Evolutionary conservation across 2,113 vertebrate genomes (phyloP).

Genomic region (Empidonax traillii): DNA sequence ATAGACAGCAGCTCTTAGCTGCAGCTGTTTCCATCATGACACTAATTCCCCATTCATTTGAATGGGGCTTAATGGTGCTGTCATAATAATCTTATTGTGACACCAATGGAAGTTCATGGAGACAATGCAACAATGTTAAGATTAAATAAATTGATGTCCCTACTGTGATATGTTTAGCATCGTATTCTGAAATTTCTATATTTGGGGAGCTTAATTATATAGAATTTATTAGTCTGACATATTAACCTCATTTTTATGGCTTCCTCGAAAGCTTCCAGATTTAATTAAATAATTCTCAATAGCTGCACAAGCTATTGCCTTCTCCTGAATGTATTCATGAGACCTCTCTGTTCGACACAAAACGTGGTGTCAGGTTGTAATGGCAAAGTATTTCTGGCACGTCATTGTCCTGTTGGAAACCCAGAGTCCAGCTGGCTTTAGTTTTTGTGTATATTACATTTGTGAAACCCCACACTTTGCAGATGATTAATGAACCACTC

Average conservation of each 20-base stretch:
- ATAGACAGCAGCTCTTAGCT: conserved; percentile 61
- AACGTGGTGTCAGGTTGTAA: neutral
- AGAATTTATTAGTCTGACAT: conserved; percentile 67
- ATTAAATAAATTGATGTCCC: conserved; percentile 71
- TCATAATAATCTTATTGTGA: conserved; percentile 70
- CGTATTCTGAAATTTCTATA: conserved; percentile 61
- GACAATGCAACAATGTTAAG: conserved; percentile 69
- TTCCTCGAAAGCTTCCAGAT: conserved; percentile 46
- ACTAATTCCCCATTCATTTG: conserved; percentile 70
- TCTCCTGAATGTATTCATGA: conserved; percentile 50
- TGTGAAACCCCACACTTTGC: neutral
- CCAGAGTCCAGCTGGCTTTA: neutral
- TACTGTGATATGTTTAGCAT: conserved; percentile 48
- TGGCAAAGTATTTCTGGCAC: conserved; percentile 1
- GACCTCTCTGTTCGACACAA: neutral
- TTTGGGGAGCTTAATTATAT: conserved; percentile 64
- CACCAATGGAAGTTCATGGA: conserved; percentile 63
- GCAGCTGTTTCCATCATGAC: conserved; percentile 65
- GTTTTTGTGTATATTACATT: neutral
- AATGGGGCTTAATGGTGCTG: conserved; percentile 64
- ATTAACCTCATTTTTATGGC: conserved; percentile 67
- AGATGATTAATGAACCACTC: neutral
- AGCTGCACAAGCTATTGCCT: conserved; percentile 48
- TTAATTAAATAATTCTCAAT: conserved; percentile 63
- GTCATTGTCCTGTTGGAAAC: neutral